These are phyloP conservation scores for Polia nebulosa DNA, from an alignment of 2,888 invertebrate species.

Conservation along the genomic window DNA sequence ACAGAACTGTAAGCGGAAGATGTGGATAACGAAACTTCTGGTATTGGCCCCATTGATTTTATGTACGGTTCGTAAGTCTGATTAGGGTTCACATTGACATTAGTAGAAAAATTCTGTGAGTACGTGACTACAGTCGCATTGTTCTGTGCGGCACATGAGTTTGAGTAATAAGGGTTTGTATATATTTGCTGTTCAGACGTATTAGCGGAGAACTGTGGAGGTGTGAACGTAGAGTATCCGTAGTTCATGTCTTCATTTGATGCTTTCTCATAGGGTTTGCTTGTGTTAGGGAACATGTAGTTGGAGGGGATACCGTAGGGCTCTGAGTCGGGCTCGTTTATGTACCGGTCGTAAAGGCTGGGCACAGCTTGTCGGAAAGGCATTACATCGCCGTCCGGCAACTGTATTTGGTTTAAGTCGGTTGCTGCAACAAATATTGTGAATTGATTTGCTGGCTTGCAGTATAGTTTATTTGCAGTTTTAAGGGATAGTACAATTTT, in stretches of 20 bases:
- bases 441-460: slow-evolving; percentile 10
- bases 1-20: slow-evolving; percentile 64
- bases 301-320: slow-evolving; percentile 72
- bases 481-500: no score
- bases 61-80: slow-evolving; percentile 57
- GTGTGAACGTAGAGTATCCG: slow-evolving; percentile 81
- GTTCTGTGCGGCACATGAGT: slow-evolving; percentile 71
- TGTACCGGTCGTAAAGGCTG: slow-evolving; percentile 80
- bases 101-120: slow-evolving; percentile 70
- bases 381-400: slow-evolving; percentile 84
- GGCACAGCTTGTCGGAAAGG: slow-evolving; percentile 74
- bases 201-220: slow-evolving; percentile 79
- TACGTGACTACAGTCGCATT: slow-evolving; percentile 79
- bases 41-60: slow-evolving; percentile 70
- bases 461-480: no score
- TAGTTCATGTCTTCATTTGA: slow-evolving; percentile 74
- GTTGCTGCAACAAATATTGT: slow-evolving; percentile 79
- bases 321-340: slow-evolving; percentile 77
- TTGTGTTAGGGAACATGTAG: slow-evolving; percentile 76
- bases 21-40: slow-evolving; percentile 70
- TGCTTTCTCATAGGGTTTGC: slow-evolving; percentile 78
- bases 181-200: slow-evolving; percentile 80
- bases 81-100: slow-evolving; percentile 40
- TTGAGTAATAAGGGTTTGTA: slow-evolving; percentile 82
- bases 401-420: slow-evolving; percentile 79